These are phyloP conservation scores for Saxidomus purpurata DNA, from an alignment of 1,140 invertebrate species.

Conservation along the genomic window DNA sequence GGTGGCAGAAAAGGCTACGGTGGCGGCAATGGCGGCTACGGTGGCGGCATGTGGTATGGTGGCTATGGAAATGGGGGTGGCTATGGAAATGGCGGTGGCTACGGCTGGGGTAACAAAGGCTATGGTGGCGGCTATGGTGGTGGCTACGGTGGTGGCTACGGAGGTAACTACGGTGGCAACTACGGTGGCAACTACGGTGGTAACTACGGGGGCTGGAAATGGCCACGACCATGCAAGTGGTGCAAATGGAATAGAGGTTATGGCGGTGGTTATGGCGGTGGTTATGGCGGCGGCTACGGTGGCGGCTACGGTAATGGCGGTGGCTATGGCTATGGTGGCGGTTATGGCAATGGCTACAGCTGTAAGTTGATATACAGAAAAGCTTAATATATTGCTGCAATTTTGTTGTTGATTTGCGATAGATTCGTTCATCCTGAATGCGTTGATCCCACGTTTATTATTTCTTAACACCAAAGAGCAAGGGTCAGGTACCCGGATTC, in stretches of 20 bases:
- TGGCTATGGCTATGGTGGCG: not conserved
- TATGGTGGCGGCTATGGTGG: not conserved
- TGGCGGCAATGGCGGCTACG: not conserved
- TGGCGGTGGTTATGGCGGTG: not conserved
- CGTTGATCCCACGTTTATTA: too few species aligned
- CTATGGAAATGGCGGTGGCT: not conserved
- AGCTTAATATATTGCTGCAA: too few species aligned
- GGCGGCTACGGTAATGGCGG: not conserved
- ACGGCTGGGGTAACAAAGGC: not conserved
- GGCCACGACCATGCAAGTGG: too few species aligned
- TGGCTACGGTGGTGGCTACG: not conserved
- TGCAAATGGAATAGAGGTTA: too few species aligned
- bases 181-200: too few species aligned
- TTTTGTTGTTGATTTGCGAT: too few species aligned
- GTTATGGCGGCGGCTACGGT: not conserved
- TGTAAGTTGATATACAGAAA: not conserved
- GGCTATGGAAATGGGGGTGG: not conserved
- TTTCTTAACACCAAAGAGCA: too few species aligned
- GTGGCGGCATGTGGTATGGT: not conserved
- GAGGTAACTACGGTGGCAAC: not conserved
- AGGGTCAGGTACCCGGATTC: too few species aligned
- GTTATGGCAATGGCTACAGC: not conserved
- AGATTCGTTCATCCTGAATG: too few species aligned
- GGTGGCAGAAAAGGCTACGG: not conserved
- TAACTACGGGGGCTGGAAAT: too few species aligned